These are phyloP conservation scores for Pseudococcus longispinus DNA, from an alignment of 2,888 invertebrate genomes.

Conservation along the genomic window DNA sequence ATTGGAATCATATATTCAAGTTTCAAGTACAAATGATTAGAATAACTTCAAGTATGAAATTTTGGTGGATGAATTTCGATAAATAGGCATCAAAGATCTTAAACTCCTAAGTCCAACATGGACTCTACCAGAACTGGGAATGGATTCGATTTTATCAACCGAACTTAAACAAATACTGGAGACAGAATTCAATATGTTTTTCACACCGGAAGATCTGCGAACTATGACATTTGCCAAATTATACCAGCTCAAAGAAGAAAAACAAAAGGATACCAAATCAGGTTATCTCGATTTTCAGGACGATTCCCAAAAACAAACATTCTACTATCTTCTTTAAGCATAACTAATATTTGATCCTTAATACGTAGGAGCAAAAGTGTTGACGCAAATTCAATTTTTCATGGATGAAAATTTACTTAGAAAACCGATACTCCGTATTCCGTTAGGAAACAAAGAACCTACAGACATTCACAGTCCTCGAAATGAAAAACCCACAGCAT, in stretches of 20 bases:
- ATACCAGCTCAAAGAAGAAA: constrained; percentile 62
- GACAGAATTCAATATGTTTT: constrained; percentile 83
- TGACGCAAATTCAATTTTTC: too few relatives aligned
- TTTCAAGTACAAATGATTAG: too few relatives aligned
- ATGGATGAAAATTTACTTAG: too few relatives aligned
- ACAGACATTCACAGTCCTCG: background rate
- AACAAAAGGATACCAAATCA: background rate
- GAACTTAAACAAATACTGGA: constrained; percentile 94
- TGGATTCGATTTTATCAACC: constrained; percentile 97
- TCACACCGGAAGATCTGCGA: constrained; percentile 86
- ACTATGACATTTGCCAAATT: constrained; percentile 76
- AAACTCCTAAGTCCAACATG: constrained; percentile 75
- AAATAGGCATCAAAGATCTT: constrained; percentile 67
- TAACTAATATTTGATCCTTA: too few relatives aligned
- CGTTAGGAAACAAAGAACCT: too few relatives aligned
- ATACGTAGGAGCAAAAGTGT: too few relatives aligned
- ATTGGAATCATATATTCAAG: background rate
- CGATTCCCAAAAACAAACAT: too few relatives aligned
- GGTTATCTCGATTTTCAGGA: background rate
- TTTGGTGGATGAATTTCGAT: too few relatives aligned
- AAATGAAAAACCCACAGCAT: background rate
- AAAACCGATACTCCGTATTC: background rate
- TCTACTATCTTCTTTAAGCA: too few relatives aligned
- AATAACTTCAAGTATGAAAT: too few relatives aligned
- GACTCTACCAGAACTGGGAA: constrained; percentile 87